Conservation (phyloP, 2,113 vertebrate species). For the Rhinopomastus cyanomelas region DNA sequence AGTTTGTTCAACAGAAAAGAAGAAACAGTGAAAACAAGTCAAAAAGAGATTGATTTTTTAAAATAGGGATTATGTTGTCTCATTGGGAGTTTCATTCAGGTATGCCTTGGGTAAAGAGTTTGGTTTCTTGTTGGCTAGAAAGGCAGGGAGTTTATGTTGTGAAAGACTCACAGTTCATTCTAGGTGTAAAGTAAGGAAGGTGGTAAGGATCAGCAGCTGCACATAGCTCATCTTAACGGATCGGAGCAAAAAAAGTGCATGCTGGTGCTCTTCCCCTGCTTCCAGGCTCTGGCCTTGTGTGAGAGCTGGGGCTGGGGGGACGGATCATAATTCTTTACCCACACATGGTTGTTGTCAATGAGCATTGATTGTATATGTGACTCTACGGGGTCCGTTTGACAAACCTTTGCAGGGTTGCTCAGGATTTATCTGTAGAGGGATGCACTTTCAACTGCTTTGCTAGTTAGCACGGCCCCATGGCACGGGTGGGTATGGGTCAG, state of each 20-base stretch:
- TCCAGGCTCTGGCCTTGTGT: rapidly evolving
- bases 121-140: not conserved
- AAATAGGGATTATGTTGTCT: not conserved
- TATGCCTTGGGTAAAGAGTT: not conserved
- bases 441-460: not conserved
- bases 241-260: not conserved
- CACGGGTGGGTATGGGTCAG: not conserved
- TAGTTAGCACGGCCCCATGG: not conserved
- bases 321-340: not conserved
- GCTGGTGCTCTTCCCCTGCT: not conserved
- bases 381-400: rapidly evolving
- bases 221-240: not conserved
- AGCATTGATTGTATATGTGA: not conserved
- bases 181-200: rapidly evolving
- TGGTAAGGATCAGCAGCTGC: not conserved
- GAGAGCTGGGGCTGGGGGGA: not conserved
- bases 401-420: not conserved
- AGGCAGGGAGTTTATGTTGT: not conserved
- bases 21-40: not conserved
- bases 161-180: not conserved
- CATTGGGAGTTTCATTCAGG: not conserved
- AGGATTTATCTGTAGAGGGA: not conserved
- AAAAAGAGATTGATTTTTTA: not conserved
- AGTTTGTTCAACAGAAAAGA: not conserved
- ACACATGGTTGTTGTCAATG: not conserved